These are phyloP conservation scores for Labeo rohita DNA, from an alignment of 2,113 vertebrate genomes.

Conservation along the genomic window DNA sequence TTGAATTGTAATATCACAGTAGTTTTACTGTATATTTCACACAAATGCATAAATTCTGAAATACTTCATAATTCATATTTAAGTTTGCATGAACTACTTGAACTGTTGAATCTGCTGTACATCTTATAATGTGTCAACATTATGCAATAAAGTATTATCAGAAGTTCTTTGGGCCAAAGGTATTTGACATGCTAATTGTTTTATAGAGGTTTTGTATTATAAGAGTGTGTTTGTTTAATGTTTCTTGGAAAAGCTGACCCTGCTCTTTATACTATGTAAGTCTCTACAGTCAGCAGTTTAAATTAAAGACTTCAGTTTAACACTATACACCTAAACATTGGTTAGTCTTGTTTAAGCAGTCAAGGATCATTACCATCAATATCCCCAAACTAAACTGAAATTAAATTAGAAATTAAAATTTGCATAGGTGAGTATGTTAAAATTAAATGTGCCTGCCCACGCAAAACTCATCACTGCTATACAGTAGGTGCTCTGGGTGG, in stretches of 20 bases:
- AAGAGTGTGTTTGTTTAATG: neutral
- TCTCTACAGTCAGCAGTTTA: neutral
- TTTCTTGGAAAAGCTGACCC: neutral
- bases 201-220: neutral
- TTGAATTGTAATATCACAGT: neutral
- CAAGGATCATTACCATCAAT: neutral
- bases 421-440: neutral
- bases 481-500: neutral
- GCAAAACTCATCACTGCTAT: neutral
- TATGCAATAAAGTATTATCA: neutral
- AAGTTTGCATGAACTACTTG: neutral
- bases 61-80: neutral
- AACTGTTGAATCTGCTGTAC: neutral
- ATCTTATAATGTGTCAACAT: neutral
- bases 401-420: neutral
- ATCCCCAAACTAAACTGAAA: neutral
- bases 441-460: neutral
- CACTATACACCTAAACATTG: neutral
- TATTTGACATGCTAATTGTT: neutral
- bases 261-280: neutral
- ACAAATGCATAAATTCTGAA: neutral
- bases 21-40: neutral
- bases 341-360: neutral
- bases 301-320: neutral
- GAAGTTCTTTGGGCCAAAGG: neutral